Evolutionary conservation across 2,113 vertebrate species (phyloP).

Genomic region (Cervus canadensis): DNA sequence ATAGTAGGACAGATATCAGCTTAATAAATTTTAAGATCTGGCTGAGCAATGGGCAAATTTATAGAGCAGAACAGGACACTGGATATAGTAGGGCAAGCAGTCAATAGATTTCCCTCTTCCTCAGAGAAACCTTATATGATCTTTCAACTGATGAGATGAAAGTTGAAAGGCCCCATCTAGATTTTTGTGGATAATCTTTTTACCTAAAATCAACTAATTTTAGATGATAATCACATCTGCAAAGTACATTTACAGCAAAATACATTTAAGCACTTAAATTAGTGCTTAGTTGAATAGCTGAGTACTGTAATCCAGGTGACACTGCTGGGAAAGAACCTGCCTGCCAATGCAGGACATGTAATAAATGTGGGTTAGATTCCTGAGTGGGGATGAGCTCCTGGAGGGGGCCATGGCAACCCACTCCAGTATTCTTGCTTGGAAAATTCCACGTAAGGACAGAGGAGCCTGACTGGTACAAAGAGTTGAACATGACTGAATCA

Average conservation of each 20-base stretch:
- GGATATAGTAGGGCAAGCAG: neutral
- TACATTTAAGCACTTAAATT: neutral
- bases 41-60: neutral
- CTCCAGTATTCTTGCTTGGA: too few relatives aligned
- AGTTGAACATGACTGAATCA: neutral
- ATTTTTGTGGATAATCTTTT: neutral
- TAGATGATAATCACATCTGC: neutral
- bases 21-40: neutral
- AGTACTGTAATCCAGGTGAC: neutral
- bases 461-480: too few relatives aligned
- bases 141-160: neutral
- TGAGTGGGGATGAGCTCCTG: too few relatives aligned
- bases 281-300: neutral
- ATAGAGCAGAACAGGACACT: accelerated
- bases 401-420: too few relatives aligned
- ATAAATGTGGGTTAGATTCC: too few relatives aligned
- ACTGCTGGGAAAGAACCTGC: too few relatives aligned
- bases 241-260: neutral
- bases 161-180: neutral
- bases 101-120: neutral
- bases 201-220: neutral
- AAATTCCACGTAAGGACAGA: too few relatives aligned
- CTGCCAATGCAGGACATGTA: too few relatives aligned
- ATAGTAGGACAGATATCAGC: neutral
- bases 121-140: neutral